Percentiles rank a stretch among this genome's conserved stretches.
Conservation (phyloP, 2,888 invertebrate species). For the Dyspetes luteomarginatus region DNA sequence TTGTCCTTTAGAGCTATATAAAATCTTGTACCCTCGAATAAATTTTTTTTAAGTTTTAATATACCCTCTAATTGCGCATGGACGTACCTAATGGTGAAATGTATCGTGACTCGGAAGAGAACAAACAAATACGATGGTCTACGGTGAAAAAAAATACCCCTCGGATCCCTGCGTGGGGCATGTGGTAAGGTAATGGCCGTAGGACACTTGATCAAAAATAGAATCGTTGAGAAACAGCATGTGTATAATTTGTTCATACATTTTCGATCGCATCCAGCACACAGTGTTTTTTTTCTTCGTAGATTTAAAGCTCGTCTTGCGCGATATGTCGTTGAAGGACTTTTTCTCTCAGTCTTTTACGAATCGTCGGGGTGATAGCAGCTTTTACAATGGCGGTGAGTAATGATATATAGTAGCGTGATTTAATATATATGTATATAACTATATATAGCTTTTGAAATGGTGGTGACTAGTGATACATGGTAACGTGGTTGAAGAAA, state of each 20-base stretch:
- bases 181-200: background rate
- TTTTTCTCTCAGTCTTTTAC: background rate
- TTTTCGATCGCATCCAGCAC: background rate
- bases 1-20: background rate
- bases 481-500: too few species aligned
- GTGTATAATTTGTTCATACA: background rate
- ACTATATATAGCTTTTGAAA: background rate
- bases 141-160: background rate
- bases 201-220: background rate
- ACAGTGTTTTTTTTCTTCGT: background rate
- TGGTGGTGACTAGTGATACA: background rate
- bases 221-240: background rate
- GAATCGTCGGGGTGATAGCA: background rate
- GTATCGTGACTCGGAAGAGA: background rate
- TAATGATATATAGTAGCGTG: too few species aligned
- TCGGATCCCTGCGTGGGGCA: background rate
- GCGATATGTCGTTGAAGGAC: background rate
- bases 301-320: background rate
- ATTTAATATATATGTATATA: too few species aligned
- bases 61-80: background rate
- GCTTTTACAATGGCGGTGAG: conserved; percentile 24
- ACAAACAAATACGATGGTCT: background rate
- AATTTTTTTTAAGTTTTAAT: background rate
- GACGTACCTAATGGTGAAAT: background rate
- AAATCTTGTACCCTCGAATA: background rate